Evolutionary conservation across 2,113 vertebrate species (phyloP), one percentile per base, ranked within the genome.

Genomic region (Oncorhynchus mykiss): DNA sequence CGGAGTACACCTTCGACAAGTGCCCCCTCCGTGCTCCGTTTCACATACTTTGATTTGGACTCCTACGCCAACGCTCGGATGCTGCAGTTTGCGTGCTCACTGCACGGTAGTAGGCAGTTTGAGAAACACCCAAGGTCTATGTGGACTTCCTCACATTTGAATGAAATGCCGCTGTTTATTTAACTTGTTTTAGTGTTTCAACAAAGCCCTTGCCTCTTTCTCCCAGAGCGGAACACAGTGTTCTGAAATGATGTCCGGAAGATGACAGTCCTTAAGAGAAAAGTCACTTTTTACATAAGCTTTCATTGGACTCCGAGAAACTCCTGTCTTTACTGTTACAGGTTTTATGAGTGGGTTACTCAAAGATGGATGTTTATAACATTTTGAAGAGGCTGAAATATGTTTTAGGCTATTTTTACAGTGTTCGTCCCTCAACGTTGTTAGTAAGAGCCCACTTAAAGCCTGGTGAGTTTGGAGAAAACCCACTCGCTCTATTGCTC

Each of bases 141-240:
- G 57, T 85, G 85, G 70, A 73, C 79, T 67, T 75, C 79, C 29
- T 48, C 48, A 62, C 11, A 39, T 77, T 87, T 86, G 81, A 88
- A 89, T 9, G 39, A 45, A 45, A 45, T 85, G 31, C 73, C 20
- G 11, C 12, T 74, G 72, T 79, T 74, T 80, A 29, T 82, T 87
- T 82, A 79, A 57, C 51, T 81, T 75, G 81, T 82, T 85, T 85
- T 85, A 75, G 74, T 80, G 4, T 86, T 77, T 79, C 65, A 77
- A 79, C 87, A 87, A 81, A 84, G 73, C 75, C 62, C 78, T 81
- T 82, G 82, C 78, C 68, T 74, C 34, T 18, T 31, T 74, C 48
- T 18, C 31, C 25, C 73, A 57, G 57, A 18, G 57, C 67, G 67
- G 70, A 84, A 66, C 84, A 81, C 72, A 49, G 67, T 57, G 78